phyloP scores from a whole-genome alignment of 2,113 vertebrate genomes.

The Thalassoma bifasciatum region DNA sequence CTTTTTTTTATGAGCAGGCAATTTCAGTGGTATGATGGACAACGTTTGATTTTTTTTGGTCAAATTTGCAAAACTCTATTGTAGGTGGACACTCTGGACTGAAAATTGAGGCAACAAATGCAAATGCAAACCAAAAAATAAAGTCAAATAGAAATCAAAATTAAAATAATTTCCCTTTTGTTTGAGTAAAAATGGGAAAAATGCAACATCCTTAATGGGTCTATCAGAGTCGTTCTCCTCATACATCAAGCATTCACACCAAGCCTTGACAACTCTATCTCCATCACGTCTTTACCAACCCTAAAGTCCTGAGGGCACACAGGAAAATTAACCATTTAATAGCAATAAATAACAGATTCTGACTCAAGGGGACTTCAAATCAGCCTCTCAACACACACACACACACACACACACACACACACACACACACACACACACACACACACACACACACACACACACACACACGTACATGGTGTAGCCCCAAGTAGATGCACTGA shows the following conservation, averaged over 20 bases:
- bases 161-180: conserved; percentile 21
- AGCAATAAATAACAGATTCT: conserved; percentile 78
- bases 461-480: conserved; percentile 6
- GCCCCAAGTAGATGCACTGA: conserved; percentile 32
- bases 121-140: conserved; percentile 5
- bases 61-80: neutral
- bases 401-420: conserved; percentile 12
- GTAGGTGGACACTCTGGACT: neutral
- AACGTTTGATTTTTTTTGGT: too few relatives aligned
- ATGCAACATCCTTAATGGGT: conserved; percentile 40
- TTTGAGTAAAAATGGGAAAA: conserved; percentile 23
- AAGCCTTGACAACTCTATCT: conserved; percentile 69
- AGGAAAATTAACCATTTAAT: conserved; percentile 79
- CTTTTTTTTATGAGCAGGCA: too few relatives aligned
- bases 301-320: conserved; percentile 68
- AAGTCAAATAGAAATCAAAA: conserved; percentile 8
- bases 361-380: conserved; percentile 72
- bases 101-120: neutral
- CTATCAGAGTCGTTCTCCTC: conserved; percentile 56
- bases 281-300: conserved; percentile 60
- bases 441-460: conserved; percentile 14
- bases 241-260: conserved; percentile 66
- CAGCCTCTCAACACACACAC: conserved; percentile 26
- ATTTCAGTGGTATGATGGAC: too few relatives aligned
- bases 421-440: conserved; percentile 25